phyloP scores from a whole-genome alignment of 2,113 vertebrate genomes.

The Orientallactaga bullata region DNA sequence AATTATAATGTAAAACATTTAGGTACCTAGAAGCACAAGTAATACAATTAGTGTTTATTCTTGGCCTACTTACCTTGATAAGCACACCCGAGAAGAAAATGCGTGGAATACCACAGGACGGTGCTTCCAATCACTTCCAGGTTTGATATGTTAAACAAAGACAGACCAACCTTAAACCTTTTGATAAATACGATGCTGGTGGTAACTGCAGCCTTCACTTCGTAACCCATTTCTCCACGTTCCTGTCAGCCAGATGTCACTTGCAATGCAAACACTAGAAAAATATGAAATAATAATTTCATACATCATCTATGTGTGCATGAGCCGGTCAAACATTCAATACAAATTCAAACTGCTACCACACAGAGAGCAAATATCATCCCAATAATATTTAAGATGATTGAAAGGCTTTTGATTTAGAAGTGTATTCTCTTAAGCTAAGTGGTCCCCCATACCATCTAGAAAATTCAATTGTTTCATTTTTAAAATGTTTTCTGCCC shows the following conservation, averaged over 20 bases:
- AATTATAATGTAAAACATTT: slow-evolving; percentile 66
- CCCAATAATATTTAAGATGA: slow-evolving; percentile 99
- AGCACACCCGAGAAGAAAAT: slow-evolving; percentile 75
- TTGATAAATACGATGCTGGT: slow-evolving; percentile 88
- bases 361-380: slow-evolving; percentile 92
- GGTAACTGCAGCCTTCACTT: slow-evolving; percentile 88
- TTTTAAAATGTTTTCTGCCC: slow-evolving; percentile 97
- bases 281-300: slow-evolving; percentile 96
- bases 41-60: slow-evolving; percentile 82
- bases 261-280: slow-evolving; percentile 91
- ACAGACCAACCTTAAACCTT: slow-evolving; percentile 87
- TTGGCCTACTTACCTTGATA: slow-evolving; percentile 78
- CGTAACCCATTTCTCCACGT: slow-evolving; percentile 88
- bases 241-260: slow-evolving; percentile 92
- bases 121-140: slow-evolving; percentile 72
- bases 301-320: slow-evolving; percentile 92
- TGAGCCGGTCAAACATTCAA: slow-evolving; percentile 94
- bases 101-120: not conserved
- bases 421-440: slow-evolving; percentile 99
- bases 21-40: slow-evolving; percentile 79
- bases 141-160: slow-evolving; percentile 86
- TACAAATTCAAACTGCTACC: slow-evolving; percentile 93
- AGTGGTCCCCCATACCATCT: slow-evolving; percentile 98
- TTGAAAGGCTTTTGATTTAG: slow-evolving; percentile 99
- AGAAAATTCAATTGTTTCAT: slow-evolving; percentile 99